phyloP scores from a whole-genome alignment of 2,113 vertebrate species.

The Cryptoleucopteryx plumbea region DNA sequence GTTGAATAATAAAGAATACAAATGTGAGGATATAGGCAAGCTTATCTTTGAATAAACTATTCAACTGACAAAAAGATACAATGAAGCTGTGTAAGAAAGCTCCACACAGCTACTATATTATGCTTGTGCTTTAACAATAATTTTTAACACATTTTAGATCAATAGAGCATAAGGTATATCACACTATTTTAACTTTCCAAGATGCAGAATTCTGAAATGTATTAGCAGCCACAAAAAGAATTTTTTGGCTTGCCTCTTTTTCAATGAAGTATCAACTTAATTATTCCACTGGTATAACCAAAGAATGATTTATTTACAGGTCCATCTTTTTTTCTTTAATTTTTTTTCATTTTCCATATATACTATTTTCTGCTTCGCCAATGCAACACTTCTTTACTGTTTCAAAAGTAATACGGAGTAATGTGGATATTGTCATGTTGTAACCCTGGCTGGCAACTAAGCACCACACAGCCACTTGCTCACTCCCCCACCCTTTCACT shows the following conservation, averaged over 20 bases:
- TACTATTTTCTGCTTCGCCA: not conserved
- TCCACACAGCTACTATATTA: not conserved
- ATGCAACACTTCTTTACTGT: not conserved
- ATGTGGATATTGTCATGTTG: fast-evolving
- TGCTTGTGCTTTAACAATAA: not conserved
- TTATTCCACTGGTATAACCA: not conserved
- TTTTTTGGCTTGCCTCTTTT: not conserved
- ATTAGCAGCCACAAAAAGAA: not conserved
- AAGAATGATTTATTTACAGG: not conserved
- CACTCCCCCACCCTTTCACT: not conserved
- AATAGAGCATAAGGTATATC: not conserved
- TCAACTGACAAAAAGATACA: not conserved
- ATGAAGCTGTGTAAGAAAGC: not conserved
- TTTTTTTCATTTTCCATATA: not conserved
- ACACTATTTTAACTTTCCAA: not conserved
- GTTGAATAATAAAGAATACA: not conserved
- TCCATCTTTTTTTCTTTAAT: not conserved
- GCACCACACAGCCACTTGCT: fast-evolving
- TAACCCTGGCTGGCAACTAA: not conserved
- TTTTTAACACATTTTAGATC: not conserved
- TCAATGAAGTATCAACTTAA: not conserved
- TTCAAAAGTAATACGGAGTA: not conserved
- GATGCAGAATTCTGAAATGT: not conserved
- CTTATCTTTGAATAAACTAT: not conserved
- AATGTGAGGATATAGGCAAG: not conserved